Base-by-base conservation (phyloP, 2,113 vertebrate genomes). In the Spilogale gracilis region DNA sequence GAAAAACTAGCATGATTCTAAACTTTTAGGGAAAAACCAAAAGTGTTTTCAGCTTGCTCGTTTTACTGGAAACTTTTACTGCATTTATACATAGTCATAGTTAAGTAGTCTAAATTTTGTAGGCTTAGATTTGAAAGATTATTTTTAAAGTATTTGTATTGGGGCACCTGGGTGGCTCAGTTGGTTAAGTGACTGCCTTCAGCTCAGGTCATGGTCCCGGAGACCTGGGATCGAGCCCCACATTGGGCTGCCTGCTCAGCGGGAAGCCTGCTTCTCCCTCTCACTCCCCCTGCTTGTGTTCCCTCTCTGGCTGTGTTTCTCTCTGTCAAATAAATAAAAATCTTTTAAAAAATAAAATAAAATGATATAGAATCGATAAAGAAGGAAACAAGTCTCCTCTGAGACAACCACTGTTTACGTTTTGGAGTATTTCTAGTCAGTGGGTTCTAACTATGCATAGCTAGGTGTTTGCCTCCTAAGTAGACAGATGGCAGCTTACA, bases 61-160 rank as follows among this genome's bases (percentile, higher is more conserved):
- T 85, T 86, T 83, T 54, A 78, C 3, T 93, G 8, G 65, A 76
- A 92, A 92, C 38, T 76, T 97, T 91, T 58, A 20, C 38, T 38
- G 25, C 73, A 38, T 97, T 54, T 52, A 58, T 45, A 69, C 18
- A 85, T 21, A 60, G 21, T 63, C 48, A 73, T 32, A 54, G 21
- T 52, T 93, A 82, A 93, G 45, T 18, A 16, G 45, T 50, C 67
- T 85, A 82, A 94, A 71, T 88, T 90, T 21, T 84, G 14, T 48
- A 79, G 52, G 21, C 25, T 92, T 86, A 63, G 63, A 84, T 91
- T 94, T 78, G 21, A 87, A 80, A 85, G 86, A 20, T n/a, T 63
- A 95, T 81, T 91, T 6, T 82, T 60, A 79, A 92, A 65, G 61
- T 86, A 14, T 6, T 54, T 56, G 20, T 60, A 61, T 25, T 91